These are phyloP conservation scores for Drosophila lacicola DNA, from an alignment of 2,888 invertebrate genomes.

Conservation along the genomic window DNA sequence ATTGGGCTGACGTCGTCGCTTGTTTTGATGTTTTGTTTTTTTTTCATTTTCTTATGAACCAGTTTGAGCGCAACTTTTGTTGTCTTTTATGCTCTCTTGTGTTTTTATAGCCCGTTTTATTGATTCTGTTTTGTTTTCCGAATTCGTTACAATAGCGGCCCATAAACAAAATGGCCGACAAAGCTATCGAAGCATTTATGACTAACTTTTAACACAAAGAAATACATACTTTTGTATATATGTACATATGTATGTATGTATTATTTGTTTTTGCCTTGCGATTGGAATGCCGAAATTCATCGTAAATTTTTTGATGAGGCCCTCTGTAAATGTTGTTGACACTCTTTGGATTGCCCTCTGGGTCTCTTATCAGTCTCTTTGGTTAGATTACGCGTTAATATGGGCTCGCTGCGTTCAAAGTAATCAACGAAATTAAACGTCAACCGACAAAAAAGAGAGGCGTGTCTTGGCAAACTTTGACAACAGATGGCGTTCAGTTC, in stretches of 20 bases:
- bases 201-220: constrained; percentile 15
- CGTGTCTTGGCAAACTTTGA: constrained; percentile 32
- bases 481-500: constrained; percentile 33
- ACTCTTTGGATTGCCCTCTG: constrained; percentile 16
- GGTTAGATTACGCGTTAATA: constrained; percentile 29
- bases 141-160: constrained; percentile 66
- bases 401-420: constrained; percentile 5
- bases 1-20: constrained; percentile 14
- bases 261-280: constrained; percentile 12
- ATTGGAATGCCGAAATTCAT: constrained; percentile 6
- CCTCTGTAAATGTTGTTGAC: constrained; percentile 16
- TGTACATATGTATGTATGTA: background rate
- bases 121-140: constrained; percentile 66
- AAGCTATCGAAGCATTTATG: constrained; percentile 42
- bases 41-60: constrained; percentile 10
- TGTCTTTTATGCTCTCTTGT: constrained; percentile 29
- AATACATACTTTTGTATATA: background rate
- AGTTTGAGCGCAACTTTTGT: constrained; percentile 28
- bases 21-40: constrained; percentile 29
- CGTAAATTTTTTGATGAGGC: background rate
- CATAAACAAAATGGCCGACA: constrained; percentile 57
- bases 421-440: constrained; percentile 32
- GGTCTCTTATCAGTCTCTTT: constrained; percentile 15
- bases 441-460: constrained; percentile 29
- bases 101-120: constrained; percentile 55